Evolutionary conservation across 2,113 vertebrate species (phyloP), one percentile per base, ranked within the genome.

Genomic region (Neodontobutis hainanensis): DNA sequence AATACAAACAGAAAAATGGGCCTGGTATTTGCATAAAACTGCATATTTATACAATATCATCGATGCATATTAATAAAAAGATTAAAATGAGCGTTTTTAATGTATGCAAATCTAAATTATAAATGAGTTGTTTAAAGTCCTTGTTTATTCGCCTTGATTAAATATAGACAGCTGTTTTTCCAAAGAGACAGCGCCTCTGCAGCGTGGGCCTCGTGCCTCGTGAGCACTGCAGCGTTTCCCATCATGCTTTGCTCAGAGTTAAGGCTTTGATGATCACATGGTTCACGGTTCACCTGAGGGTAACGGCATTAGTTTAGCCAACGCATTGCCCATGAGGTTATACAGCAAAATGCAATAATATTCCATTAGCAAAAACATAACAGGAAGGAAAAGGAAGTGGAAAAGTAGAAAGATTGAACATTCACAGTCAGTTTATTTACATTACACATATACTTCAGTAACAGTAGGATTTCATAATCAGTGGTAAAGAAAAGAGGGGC

Each of bases 71-170:
- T 92, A 93, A 93, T 93, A 92, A 84, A 92, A 78, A 91, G 91
- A 93, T 93, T 93, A 92, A 91, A 93, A 91, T 83, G 80, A 88
- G 88, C 83, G 48, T 43, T 84, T 70, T 83, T 91, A 93, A 93
- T 93, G 89, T 89, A 93, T 93, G 92, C 91, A 92, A 92, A 92
- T 92, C 90, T 93, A 92, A 93, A 93, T 93, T 92, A 93, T 93
- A 89, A 92, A 93, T 93, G 92, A 92, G 87, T 91, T 92, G 89
- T 92, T 91, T 91, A 92, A 91, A 91, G 86, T 88, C 83, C 90
- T 92, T 93, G 91, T 93, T 92, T 92, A 92, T 91, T 90, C 85
- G 81, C 68, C 87, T 91, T 92, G 90, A 93, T 92, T 92, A 92
- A 92, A 92, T 91, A 92, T 92, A 92, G 90, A 92, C 92, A 93